phyloP scores from a whole-genome alignment of 92 coral and sea anemone genomes.

The Zoanthus gigantus region DNA sequence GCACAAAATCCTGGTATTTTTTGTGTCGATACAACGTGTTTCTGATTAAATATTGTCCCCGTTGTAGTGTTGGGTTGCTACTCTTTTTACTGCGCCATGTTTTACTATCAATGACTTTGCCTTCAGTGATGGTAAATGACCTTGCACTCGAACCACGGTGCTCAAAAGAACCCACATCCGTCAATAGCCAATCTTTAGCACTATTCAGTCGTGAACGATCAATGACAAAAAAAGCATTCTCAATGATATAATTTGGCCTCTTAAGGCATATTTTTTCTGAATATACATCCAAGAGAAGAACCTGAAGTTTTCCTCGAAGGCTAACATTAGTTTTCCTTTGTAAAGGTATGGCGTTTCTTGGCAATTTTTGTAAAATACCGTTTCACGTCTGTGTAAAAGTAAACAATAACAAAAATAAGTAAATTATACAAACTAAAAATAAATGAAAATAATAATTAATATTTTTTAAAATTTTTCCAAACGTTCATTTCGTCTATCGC shows the following conservation, averaged over 20 bases:
- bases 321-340: constrained; percentile 45
- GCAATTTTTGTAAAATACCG: constrained; percentile 53
- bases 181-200: constrained; percentile 57
- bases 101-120: constrained; percentile 35
- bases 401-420: background rate
- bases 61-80: constrained; percentile 15
- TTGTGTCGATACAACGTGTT: constrained; percentile 54
- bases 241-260: constrained; percentile 47
- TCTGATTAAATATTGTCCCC: constrained; percentile 41
- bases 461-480: background rate
- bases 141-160: constrained; percentile 56
- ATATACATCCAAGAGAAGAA: constrained; percentile 55
- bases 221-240: constrained; percentile 44
- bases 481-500: background rate
- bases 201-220: constrained; percentile 56
- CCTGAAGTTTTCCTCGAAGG: constrained; percentile 34
- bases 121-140: constrained; percentile 26
- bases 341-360: constrained; percentile 57
- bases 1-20: constrained; percentile 52
- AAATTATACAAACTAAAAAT: background rate
- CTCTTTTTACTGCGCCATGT: constrained; percentile 17
- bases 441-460: background rate
- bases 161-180: constrained; percentile 66
- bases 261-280: constrained; percentile 23
- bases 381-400: constrained; percentile 27